Base-by-base conservation (phyloP, 1,140 invertebrate genomes). In the Oncopodura yosiiana region DNA sequence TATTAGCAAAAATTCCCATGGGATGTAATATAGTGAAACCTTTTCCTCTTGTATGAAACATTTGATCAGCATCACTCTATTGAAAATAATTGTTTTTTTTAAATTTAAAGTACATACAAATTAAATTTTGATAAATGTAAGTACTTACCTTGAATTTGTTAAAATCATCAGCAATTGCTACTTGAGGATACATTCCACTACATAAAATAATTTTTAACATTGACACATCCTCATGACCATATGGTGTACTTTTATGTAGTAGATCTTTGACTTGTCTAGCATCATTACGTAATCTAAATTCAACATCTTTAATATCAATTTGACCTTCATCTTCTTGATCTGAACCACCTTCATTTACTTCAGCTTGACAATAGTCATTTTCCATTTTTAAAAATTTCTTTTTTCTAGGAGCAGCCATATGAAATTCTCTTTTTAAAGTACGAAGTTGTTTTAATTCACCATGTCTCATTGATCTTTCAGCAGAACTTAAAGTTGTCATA, bases 11-110 rank as follows among this genome's bases (percentile, higher is more conserved):
- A 67, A 85, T 82, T 51, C 87, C 82, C 65, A 86, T 89, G 0
- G 93, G 93, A 70, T 96, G 91, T 2, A 96, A 74, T 42, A 87
- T 83, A 3, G 94, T 79, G 67, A 88, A 96, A 1, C 87, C 84
- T 69, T 96, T 96, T 21, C 79, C 81, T 73, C 82, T 84, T 0
- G 92, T 94, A 68, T 98, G 93, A 70, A 89, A 96, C 23, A 94
- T 73, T 68, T 93, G 89, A 61, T 96, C 91, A n/a, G 78, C 81
- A 16, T 81, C 79, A 27, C 81, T 78, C 78, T 85, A 53, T 32
- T 36, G 48, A 21, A 21, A 32, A 32, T 16, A 36, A 53, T 24
- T 36, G 26, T 27, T 11, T 12, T 21, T 8, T 19, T 9, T 41
- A 41, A 34, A 34, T 34, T 32, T 32, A 44, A 26, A 24, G 14